These are phyloP conservation scores for Xerus rutilus DNA, from an alignment of 2,797 vertebrate genomes.

Conservation along the genomic window DNA sequence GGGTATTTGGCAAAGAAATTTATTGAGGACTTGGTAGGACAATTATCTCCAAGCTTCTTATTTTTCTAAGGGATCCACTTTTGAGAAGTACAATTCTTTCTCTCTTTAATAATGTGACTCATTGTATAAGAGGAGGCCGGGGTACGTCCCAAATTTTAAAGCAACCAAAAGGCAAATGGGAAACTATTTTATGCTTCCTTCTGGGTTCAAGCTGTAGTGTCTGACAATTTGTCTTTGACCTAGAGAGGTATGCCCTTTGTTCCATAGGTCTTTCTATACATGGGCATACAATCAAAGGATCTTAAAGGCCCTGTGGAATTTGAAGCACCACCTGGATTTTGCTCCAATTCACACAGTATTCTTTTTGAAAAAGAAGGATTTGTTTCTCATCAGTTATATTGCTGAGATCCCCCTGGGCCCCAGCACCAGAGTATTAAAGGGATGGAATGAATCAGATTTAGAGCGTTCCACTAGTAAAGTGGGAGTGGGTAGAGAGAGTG, in stretches of 20 bases:
- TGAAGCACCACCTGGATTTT: neutral
- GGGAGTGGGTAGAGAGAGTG: neutral
- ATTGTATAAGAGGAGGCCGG: neutral
- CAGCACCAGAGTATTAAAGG: neutral
- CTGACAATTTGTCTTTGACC: neutral
- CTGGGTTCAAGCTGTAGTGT: neutral
- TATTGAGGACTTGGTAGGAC: constrained; percentile 5
- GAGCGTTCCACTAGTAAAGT: neutral
- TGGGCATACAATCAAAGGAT: neutral
- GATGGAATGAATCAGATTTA: neutral
- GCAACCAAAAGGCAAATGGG: neutral
- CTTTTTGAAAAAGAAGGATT: neutral
- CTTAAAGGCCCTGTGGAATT: neutral
- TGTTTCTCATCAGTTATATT: neutral
- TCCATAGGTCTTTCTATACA: neutral
- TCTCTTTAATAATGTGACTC: neutral
- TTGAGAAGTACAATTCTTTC: neutral
- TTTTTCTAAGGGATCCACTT: neutral
- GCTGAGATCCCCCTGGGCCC: neutral
- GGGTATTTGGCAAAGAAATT: constrained; percentile 40
- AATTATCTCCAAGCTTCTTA: neutral
- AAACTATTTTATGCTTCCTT: neutral
- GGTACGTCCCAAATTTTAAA: neutral
- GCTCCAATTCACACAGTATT: neutral
- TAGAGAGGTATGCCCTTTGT: neutral